A percentile compares a stretch with the other conserved stretches of the same genome.
Conservation (phyloP, 2,113 vertebrate genomes). For the Epinephelus lanceolatus region DNA sequence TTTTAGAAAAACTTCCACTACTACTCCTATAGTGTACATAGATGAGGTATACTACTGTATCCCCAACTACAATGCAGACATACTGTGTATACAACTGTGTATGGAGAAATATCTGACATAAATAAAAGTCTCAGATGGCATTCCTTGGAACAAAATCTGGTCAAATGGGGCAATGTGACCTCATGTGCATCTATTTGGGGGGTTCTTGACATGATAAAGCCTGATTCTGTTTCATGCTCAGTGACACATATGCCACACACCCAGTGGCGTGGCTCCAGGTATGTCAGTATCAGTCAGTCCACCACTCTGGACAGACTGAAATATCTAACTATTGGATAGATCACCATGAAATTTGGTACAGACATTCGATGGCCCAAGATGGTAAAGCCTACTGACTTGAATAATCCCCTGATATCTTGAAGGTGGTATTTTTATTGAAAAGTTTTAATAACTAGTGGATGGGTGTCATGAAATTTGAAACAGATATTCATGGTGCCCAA, state of each 20-base stretch:
- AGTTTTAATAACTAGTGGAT: no score
- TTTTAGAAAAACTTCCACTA: not conserved
- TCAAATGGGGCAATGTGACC: conserved; percentile 7
- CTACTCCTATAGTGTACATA: not conserved
- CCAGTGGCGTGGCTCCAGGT: no score
- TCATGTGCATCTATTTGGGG: not conserved
- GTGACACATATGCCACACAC: not conserved
- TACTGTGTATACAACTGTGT: not conserved
- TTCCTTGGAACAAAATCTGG: not conserved
- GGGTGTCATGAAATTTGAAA: no score
- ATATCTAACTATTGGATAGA: no score
- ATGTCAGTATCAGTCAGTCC: no score
- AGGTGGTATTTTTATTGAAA: no score
- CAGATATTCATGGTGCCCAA: no score
- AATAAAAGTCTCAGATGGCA: not conserved
- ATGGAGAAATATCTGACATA: not conserved
- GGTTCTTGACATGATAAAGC: conserved; percentile 19
- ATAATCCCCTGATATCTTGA: no score
- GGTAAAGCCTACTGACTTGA: no score
- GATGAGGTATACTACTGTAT: not conserved
- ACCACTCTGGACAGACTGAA: no score
- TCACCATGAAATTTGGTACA: no score
- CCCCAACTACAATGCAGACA: not conserved
- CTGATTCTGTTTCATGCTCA: conserved; percentile 2
- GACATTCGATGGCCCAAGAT: no score